Percentiles rank a stretch among this genome's conserved stretches.
Evolutionary conservation across 2,113 vertebrate species (phyloP).

Genomic region (Phylloscopus whistleri): DNA sequence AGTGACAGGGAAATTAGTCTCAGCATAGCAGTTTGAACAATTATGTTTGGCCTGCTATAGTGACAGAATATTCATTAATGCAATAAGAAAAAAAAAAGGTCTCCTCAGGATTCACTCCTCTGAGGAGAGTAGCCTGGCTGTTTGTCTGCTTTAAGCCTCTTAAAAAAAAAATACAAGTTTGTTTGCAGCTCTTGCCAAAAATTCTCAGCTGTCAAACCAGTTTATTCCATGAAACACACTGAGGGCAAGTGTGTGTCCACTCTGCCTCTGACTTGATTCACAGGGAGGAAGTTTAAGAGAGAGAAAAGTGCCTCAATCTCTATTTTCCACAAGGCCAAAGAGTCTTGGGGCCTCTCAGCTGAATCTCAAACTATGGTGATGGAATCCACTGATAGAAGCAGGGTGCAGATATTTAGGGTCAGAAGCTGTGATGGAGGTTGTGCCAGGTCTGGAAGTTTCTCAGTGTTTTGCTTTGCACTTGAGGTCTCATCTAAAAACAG

Average conservation of each 20-base stretch:
- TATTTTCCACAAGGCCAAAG: not conserved
- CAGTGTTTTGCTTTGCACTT: not conserved
- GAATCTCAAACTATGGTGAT: not conserved
- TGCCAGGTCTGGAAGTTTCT: not conserved
- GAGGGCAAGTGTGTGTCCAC: not conserved
- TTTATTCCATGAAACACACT: not conserved
- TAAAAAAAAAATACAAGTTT: not conserved
- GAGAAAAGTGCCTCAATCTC: not conserved
- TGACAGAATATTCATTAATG: slow-evolving; percentile 43
- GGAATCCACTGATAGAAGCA: not conserved
- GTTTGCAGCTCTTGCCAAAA: not conserved
- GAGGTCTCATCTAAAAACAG: not conserved
- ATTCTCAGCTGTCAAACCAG: not conserved
- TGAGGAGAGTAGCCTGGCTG: not conserved
- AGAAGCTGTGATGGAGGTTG: not conserved
- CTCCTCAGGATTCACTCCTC: not conserved
- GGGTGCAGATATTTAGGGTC: not conserved
- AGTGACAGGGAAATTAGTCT: slow-evolving; percentile 32
- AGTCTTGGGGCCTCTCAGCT: not conserved
- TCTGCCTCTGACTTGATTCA: not conserved
- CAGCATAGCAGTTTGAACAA: not conserved
- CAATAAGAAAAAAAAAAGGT: not conserved
- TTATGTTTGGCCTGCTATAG: not conserved
- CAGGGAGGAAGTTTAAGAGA: not conserved
- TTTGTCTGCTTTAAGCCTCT: not conserved